Evolutionary conservation across 1,140 invertebrate species (phyloP).

Genomic region (Ceratitis capitata): DNA sequence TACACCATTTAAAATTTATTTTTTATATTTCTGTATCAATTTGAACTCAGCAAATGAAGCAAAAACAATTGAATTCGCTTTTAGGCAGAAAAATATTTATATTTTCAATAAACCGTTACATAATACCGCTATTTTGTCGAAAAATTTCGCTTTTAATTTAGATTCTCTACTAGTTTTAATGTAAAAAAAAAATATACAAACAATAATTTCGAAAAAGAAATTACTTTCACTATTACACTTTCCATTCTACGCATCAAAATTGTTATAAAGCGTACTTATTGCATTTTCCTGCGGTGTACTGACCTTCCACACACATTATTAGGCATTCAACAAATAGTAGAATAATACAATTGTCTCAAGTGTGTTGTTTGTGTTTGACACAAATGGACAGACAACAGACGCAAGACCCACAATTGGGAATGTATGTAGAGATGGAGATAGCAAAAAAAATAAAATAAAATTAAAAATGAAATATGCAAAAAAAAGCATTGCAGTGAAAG

Average conservation of each 20-base stretch:
- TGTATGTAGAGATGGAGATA: background rate
- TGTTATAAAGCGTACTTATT: background rate
- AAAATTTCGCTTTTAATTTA: too few species aligned
- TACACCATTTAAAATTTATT: too few species aligned
- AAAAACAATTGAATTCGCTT: too few species aligned
- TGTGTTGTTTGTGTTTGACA: background rate
- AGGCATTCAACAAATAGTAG: background rate
- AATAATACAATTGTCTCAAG: slow-evolving; percentile 23
- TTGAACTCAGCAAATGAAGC: too few species aligned
- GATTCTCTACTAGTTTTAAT: too few species aligned
- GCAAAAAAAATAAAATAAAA: background rate
- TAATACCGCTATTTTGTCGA: too few species aligned
- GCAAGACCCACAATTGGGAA: background rate
- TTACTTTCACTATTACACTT: background rate
- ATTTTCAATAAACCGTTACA: too few species aligned
- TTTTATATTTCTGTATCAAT: too few species aligned
- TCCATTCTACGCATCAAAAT: background rate
- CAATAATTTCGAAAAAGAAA: too few species aligned
- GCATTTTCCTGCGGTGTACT: background rate
- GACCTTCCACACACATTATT: background rate
- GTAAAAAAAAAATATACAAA: too few species aligned
- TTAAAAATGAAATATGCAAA: background rate
- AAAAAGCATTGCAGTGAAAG: background rate
- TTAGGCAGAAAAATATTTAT: too few species aligned
- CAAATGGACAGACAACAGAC: background rate